Conservation (phyloP, 2,888 invertebrate species). For the Geophilus truncorum region DNA sequence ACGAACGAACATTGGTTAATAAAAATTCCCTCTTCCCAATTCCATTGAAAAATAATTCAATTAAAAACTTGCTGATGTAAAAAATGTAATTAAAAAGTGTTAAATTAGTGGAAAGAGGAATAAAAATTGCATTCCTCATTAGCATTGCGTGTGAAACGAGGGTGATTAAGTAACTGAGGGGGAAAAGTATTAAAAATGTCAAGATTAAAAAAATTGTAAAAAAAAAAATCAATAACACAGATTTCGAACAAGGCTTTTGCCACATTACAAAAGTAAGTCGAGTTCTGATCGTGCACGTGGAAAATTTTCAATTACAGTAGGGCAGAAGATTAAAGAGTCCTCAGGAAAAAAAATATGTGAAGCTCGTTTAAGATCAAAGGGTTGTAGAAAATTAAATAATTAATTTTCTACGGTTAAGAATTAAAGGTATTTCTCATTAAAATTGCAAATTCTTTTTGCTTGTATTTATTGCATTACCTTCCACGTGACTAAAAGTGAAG, state of each 20-base stretch:
- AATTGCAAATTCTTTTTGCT: too few species aligned
- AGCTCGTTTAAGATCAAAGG: not conserved
- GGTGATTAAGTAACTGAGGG: not conserved
- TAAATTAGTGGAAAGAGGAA: not conserved
- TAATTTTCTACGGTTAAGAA: not conserved
- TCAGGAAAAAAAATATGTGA: not conserved
- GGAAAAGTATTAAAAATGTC: not conserved
- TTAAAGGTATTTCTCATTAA: not conserved
- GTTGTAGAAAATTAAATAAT: not conserved
- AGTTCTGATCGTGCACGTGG: not conserved
- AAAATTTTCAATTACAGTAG: not conserved
- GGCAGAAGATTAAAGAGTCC: not conserved
- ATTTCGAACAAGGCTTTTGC: not conserved
- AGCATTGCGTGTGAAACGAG: not conserved
- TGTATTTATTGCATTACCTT: slow-evolving; percentile 53
- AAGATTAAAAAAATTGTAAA: not conserved
- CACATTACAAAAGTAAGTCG: not conserved
- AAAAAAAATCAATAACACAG: not conserved
- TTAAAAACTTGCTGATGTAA: not conserved
- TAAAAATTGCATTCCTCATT: not conserved
- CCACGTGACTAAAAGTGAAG: slow-evolving; percentile 68
- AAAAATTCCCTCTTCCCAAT: not conserved
- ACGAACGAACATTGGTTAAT: slow-evolving; percentile 11
- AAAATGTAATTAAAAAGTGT: not conserved
- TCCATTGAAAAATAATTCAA: slow-evolving; percentile 6